phyloP scores from a whole-genome alignment of 2,888 invertebrate species.

The Melinaea menophilus region DNA sequence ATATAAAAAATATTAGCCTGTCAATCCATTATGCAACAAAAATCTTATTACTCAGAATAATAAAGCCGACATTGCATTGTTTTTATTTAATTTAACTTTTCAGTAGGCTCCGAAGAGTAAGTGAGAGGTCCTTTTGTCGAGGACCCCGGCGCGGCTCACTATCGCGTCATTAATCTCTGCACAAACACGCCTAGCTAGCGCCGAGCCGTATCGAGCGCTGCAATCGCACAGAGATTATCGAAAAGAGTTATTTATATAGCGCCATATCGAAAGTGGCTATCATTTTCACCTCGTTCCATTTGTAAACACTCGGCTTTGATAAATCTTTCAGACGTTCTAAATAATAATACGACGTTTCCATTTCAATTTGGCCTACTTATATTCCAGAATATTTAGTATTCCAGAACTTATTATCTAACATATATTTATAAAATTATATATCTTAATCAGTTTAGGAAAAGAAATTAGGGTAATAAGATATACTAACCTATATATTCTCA shows the following conservation, averaged over 20 bases:
- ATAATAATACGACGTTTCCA: constrained; percentile 9
- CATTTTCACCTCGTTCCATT: constrained; percentile 28
- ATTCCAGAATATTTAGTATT: background rate
- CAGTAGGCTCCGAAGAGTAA: constrained; percentile 62
- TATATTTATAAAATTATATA: too few relatives aligned
- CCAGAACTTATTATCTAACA: too few relatives aligned
- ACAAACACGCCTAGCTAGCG: constrained; percentile 54
- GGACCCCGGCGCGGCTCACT: constrained; percentile 55
- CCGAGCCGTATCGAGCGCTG: constrained; percentile 31
- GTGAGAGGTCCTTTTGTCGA: constrained; percentile 70
- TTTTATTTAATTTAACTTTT: constrained; percentile 43
- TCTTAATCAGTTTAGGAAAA: too few relatives aligned
- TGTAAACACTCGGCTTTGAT: constrained; percentile 27
- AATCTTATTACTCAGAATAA: constrained; percentile 5
- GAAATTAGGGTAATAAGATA: too few relatives aligned
- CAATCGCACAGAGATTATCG: constrained; percentile 36
- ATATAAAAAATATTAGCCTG: background rate
- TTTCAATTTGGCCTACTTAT: constrained; percentile 7
- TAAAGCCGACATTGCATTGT: constrained; percentile 21
- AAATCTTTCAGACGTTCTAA: constrained; percentile 21
- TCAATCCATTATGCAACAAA: background rate
- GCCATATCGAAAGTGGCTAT: constrained; percentile 29
- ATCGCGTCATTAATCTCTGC: constrained; percentile 71
- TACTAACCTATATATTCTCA: too few relatives aligned
- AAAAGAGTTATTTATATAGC: constrained; percentile 30